These are phyloP conservation scores for Hippocampus kuda DNA, from an alignment of 2,797 vertebrate species.

Conservation along the genomic window DNA sequence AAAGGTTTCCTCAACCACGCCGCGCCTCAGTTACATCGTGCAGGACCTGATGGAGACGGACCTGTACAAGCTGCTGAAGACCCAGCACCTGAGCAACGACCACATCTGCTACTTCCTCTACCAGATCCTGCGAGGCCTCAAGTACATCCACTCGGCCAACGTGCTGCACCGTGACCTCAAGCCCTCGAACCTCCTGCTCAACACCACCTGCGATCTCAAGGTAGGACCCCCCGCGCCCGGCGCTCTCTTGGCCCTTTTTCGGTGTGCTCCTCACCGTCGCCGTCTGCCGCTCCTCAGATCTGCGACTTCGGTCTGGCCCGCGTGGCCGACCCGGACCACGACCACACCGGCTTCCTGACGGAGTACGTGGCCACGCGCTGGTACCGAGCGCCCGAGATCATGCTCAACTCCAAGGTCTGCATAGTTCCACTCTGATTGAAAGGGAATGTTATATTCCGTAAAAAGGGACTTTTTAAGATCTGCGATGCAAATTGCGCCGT, in stretches of 20 bases:
- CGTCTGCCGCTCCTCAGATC: conserved; percentile 59
- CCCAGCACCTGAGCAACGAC: conserved; percentile 82
- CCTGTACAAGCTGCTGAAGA: conserved; percentile 86
- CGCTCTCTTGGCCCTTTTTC: background rate
- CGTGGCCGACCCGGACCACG: conserved; percentile 80
- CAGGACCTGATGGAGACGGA: conserved; percentile 94
- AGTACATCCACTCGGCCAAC: conserved; percentile 92
- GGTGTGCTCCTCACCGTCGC: background rate
- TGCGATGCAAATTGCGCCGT: background rate
- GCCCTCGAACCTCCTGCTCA: conserved; percentile 86
- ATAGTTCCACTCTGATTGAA: background rate
- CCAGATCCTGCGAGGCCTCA: conserved; percentile 85
- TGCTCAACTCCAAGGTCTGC: conserved; percentile 85
- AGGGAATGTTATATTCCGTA: background rate
- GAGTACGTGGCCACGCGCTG: conserved; percentile 90
- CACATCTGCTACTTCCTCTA: conserved; percentile 92
- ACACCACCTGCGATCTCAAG: conserved; percentile 93
- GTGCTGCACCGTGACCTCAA: conserved; percentile 89
- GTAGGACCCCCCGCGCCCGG: conserved; percentile 33
- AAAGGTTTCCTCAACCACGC: conserved; percentile 30
- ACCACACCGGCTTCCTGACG: conserved; percentile 83
- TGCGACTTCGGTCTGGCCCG: conserved; percentile 88
- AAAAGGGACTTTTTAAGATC: background rate
- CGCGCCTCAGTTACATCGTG: conserved; percentile 76
- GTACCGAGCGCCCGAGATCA: conserved; percentile 90